These are phyloP conservation scores for Petromus typicus DNA, from an alignment of 2,113 vertebrate species.

Conservation along the genomic window DNA sequence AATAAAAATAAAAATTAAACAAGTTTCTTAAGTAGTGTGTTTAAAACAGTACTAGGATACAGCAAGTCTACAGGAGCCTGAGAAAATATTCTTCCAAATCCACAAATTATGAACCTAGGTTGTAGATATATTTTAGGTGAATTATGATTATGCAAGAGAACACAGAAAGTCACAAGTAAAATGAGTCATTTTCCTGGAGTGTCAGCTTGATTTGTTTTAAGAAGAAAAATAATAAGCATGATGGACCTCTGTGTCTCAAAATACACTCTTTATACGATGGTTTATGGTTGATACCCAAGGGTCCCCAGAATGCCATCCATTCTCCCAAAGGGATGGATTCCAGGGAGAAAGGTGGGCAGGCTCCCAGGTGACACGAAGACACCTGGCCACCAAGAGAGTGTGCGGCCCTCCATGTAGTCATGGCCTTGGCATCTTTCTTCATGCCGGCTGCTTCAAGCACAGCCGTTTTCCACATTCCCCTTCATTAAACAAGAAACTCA, in stretches of 20 bases:
- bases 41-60: background rate
- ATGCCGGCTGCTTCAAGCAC: conserved; percentile 45
- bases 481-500: conserved; percentile 88
- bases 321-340: background rate
- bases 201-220: background rate
- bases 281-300: background rate
- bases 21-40: background rate
- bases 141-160: background rate
- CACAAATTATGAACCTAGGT: background rate
- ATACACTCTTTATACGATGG: fast-evolving
- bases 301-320: background rate
- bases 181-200: background rate
- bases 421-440: conserved; percentile 49
- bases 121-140: background rate
- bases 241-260: background rate
- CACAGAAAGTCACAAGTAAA: background rate
- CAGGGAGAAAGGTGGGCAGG: background rate
- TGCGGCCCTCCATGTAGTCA: background rate
- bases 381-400: background rate
- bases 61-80: background rate
- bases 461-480: conserved; percentile 77
- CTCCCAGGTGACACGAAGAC: background rate
- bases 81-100: background rate
- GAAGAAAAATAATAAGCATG: background rate
- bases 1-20: too few species aligned